Conservation (phyloP, 1,140 invertebrate genomes). For the Uloborus diversus region DNA sequence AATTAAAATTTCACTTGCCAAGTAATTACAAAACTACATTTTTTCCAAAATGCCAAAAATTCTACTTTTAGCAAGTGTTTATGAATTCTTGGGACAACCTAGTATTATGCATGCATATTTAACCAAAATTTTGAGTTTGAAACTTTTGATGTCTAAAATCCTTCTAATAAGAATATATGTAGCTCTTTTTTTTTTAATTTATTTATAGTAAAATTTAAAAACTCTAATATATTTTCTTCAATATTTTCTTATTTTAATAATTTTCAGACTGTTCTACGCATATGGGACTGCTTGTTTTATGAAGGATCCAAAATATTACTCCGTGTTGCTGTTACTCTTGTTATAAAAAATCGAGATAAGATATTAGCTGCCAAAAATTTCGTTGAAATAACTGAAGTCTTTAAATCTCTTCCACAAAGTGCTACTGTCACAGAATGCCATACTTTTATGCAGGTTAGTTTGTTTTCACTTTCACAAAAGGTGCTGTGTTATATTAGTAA, state of each 20-base stretch:
- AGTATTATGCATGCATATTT: too few species aligned
- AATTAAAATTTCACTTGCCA: too few species aligned
- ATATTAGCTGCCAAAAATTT: slow-evolving; percentile 81
- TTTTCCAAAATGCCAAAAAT: too few species aligned
- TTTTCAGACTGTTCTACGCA: slow-evolving; percentile 82
- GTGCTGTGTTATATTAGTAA: too few species aligned
- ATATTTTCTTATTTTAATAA: background rate
- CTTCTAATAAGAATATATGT: background rate
- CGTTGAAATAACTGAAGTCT: slow-evolving; percentile 76
- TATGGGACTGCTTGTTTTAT: slow-evolving; percentile 95
- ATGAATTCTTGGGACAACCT: too few species aligned
- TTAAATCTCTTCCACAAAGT: slow-evolving; percentile 79
- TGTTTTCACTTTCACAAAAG: too few species aligned
- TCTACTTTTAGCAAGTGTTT: too few species aligned
- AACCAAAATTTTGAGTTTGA: too few species aligned
- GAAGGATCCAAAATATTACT: slow-evolving; percentile 91
- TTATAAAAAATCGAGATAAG: slow-evolving; percentile 76
- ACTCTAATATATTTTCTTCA: too few species aligned
- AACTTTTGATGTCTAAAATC: background rate
- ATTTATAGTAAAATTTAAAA: too few species aligned
- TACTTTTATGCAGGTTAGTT: slow-evolving; percentile 82
- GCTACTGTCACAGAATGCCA: slow-evolving; percentile 80
- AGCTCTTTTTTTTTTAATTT: slow-evolving; percentile 13
- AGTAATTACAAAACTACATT: too few species aligned
- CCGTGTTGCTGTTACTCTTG: slow-evolving; percentile 83